phyloP scores from a whole-genome alignment of 2,797 vertebrate species.

The Columba guinea region DNA sequence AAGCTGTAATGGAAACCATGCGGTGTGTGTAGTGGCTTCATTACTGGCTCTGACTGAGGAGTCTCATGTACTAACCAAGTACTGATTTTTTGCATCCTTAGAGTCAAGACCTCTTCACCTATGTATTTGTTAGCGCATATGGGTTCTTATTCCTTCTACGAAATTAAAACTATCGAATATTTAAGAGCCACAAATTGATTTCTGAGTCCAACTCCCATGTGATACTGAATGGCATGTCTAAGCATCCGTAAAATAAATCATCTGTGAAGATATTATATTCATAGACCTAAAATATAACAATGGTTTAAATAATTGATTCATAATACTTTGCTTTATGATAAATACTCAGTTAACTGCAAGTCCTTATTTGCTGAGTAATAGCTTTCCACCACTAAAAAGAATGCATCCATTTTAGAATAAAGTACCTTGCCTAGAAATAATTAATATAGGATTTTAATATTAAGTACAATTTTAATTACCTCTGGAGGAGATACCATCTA shows the following conservation, averaged over 20 bases:
- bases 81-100: conserved; percentile 55
- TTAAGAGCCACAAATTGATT: conserved; percentile 52
- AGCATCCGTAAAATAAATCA: conserved; percentile 38
- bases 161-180: conserved; percentile 43
- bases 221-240: background rate
- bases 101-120: conserved; percentile 54
- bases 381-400: conserved; percentile 39
- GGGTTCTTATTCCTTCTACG: conserved; percentile 10
- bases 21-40: conserved; percentile 63
- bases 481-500: background rate
- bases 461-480: background rate
- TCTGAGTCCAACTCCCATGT: background rate
- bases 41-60: conserved; percentile 58
- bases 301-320: conserved; percentile 36
- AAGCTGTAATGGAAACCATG: conserved; percentile 77
- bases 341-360: conserved; percentile 5
- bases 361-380: conserved; percentile 59
- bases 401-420: conserved; percentile 37
- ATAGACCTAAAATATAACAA: conserved; percentile 44
- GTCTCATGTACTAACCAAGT: conserved; percentile 59
- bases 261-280: conserved; percentile 35
- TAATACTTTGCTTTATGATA: conserved; percentile 20
- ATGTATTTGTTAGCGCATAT: conserved; percentile 25
- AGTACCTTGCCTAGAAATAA: conserved; percentile 36
- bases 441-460: background rate